Evolutionary conservation across 2,888 invertebrate species (phyloP), one percentile per base, ranked within the genome.

Genomic region (Andricus curvator): DNA sequence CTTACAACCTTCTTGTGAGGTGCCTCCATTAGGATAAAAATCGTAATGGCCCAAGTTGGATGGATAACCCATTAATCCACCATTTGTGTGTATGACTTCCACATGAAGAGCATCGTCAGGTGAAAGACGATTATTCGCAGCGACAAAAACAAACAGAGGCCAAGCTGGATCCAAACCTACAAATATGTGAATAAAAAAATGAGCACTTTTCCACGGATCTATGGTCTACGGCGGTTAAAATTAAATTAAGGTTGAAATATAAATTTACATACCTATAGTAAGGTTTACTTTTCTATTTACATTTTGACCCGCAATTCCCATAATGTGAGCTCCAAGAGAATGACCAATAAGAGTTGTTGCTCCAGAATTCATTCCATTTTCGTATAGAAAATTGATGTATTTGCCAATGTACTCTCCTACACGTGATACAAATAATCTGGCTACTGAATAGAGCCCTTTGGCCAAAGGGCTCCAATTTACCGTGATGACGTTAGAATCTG

Each of bases 291-390:
- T n/a, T 60, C 0, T 3, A 0, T n/a, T 3, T 11, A 11, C 9
- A 11, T n/a, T 60, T 60, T 85, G 85, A 11, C 86, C 88, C 22
- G 89, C 87, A 11, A 91, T 78, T 56, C 91, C 91, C 80, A 86
- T 86, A 8, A 91, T 83, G 66, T 91, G 91, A 11, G 89, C 91
- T 6, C 90, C 92, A 5, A 92, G 86, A 1, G 91, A 92, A 77
- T 91, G 91, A 9, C 91, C 91, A 17, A 87, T 84, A 5, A 90
- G 78, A 25, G 85, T 86, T 1, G 88, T 85, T 0, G 81, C 20
- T 0, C 86, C 85, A 1, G 84, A 5, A 62, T 89, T 79, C 78
- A 86, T 78, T 20, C 88, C 89, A 41, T 87, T 67, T 0, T 67
- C 76, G 20, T 79, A 80, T 11, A 91, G 83, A 80, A 89, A 91